Evolutionary conservation across 2,797 vertebrate genomes (phyloP).

Genomic region (Sphenodon punctatus): DNA sequence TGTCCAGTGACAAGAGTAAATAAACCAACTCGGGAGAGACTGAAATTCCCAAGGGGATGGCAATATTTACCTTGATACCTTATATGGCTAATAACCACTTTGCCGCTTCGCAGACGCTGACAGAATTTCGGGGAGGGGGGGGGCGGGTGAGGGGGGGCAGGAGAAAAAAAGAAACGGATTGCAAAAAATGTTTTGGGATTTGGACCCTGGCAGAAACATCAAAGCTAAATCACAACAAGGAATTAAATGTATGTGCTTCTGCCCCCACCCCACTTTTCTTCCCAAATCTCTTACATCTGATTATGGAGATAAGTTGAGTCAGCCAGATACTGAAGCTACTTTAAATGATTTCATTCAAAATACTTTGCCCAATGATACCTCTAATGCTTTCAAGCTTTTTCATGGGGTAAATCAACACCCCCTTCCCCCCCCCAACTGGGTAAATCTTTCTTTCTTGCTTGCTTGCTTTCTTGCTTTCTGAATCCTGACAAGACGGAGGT

Average conservation of each 20-base stretch:
- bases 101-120: constrained; percentile 34
- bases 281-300: constrained; percentile 48
- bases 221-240: constrained; percentile 67
- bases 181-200: constrained; percentile 46
- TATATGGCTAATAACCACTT: constrained; percentile 54
- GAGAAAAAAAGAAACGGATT: neutral
- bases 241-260: constrained; percentile 53
- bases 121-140: no score
- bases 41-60: constrained; percentile 31
- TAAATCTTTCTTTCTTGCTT: neutral
- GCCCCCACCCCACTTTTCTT: neutral
- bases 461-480: neutral
- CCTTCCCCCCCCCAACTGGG: no score
- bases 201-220: constrained; percentile 62
- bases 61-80: constrained; percentile 59
- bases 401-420: neutral
- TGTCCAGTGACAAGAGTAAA: constrained; percentile 65
- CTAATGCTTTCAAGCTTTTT: neutral
- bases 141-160: no score
- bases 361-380: constrained; percentile 22
- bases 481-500: neutral
- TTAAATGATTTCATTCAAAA: constrained; percentile 62
- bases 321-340: constrained; percentile 47
- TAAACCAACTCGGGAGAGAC: constrained; percentile 49
- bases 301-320: constrained; percentile 48